Evolutionary conservation across 2,797 vertebrate genomes (phyloP).

Genomic region (Oreochromis grahami): DNA sequence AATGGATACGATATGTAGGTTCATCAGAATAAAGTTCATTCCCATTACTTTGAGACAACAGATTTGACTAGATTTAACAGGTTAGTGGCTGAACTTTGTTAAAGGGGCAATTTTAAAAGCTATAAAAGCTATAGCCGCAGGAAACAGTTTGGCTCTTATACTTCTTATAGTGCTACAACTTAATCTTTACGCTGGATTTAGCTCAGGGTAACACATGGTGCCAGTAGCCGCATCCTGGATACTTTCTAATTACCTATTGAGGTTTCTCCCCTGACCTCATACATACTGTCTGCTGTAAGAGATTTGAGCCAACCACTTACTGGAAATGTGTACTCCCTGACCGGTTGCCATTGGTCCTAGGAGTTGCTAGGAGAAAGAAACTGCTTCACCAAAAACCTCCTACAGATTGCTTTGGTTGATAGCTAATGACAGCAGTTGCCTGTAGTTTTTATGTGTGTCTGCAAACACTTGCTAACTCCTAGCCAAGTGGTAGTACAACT

Average conservation of each 20-base stretch:
- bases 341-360: background rate
- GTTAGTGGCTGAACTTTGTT: background rate
- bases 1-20: background rate
- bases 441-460: background rate
- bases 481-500: background rate
- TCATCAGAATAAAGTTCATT: background rate
- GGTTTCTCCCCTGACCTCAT: background rate
- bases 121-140: background rate
- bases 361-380: background rate
- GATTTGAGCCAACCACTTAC: background rate
- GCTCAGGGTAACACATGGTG: background rate
- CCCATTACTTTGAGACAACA: background rate
- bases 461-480: background rate
- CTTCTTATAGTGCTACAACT: background rate
- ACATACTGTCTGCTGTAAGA: background rate
- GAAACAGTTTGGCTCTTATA: background rate
- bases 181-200: background rate
- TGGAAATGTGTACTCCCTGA: background rate
- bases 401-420: background rate
- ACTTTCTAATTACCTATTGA: background rate
- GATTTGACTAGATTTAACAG: background rate
- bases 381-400: background rate
- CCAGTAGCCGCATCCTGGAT: background rate
- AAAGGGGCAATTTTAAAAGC: background rate
- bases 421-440: background rate